Conservation (phyloP, 2,888 invertebrate species). For the Orthosia cruda region DNA sequence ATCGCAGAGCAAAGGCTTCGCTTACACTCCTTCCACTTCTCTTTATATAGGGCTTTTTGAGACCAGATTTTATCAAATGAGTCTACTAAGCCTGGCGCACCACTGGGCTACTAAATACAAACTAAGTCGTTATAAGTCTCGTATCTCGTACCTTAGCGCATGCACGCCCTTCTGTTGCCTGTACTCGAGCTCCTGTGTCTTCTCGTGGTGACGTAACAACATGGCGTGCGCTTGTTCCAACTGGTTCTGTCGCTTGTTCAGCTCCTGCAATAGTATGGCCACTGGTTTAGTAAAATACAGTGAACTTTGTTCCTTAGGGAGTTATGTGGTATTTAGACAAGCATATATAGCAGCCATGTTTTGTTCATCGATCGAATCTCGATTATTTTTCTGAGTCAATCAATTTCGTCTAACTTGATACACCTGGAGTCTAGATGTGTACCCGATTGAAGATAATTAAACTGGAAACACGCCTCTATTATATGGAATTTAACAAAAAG, state of each 20-base stretch:
- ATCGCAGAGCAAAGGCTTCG: neutral
- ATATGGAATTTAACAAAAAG: too few relatives aligned
- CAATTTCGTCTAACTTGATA: too few relatives aligned
- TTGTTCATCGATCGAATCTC: too few relatives aligned
- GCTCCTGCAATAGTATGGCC: slow-evolving; percentile 93
- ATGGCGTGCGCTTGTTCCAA: slow-evolving; percentile 98
- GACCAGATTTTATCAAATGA: neutral
- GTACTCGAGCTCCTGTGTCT: slow-evolving; percentile 99
- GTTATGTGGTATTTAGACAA: too few relatives aligned
- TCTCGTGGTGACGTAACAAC: slow-evolving; percentile 98
- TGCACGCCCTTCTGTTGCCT: slow-evolving; percentile 99
- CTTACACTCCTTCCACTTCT: neutral
- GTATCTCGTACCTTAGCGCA: slow-evolving; percentile 94
- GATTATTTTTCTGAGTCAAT: too few relatives aligned
- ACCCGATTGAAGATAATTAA: too few relatives aligned
- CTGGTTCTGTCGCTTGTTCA: slow-evolving; percentile 98
- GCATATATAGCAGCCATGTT: too few relatives aligned
- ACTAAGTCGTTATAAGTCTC: neutral
- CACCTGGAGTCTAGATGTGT: too few relatives aligned
- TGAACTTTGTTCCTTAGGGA: too few relatives aligned
- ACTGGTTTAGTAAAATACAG: neutral
- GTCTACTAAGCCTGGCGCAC: too few relatives aligned
- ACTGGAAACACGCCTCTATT: too few relatives aligned
- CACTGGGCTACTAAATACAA: too few relatives aligned
- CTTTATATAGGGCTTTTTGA: neutral